phyloP scores from a whole-genome alignment of 2,797 vertebrate species.

The Schizopygopsis malacanthus region DNA sequence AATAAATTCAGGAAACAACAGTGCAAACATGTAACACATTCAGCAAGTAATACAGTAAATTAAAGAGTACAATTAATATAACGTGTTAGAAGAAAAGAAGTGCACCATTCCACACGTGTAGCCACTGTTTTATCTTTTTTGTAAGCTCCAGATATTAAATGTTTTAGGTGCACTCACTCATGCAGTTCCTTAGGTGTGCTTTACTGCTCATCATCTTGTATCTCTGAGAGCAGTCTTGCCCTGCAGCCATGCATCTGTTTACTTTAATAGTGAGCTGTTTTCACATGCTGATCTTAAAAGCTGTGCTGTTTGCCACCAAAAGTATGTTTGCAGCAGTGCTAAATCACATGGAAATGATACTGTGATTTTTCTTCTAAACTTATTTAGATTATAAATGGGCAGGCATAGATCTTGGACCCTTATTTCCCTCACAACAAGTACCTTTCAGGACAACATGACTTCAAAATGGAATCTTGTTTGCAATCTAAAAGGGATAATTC shows the following conservation, averaged over 20 bases:
- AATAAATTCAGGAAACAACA: not conserved
- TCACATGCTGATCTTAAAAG: conserved; percentile 34
- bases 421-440: not conserved
- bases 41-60: not conserved
- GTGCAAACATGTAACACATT: not conserved
- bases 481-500: not conserved
- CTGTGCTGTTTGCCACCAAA: conserved; percentile 27
- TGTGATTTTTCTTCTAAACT: not conserved
- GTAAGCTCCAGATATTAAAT: conserved; percentile 23
- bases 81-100: not conserved
- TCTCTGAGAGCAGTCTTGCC: conserved; percentile 23
- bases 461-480: not conserved
- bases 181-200: conserved; percentile 21
- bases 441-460: not conserved
- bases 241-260: conserved; percentile 41
- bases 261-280: conserved; percentile 16
- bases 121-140: not conserved
- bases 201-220: conserved; percentile 32
- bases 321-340: conserved; percentile 19
- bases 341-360: conserved; percentile 8
- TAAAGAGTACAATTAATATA: not conserved
- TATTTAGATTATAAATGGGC: not conserved
- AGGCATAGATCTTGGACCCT: not conserved
- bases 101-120: too few species aligned
- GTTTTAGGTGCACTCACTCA: conserved; percentile 7